These are phyloP conservation scores for Bursaphelenchus mucronatus DNA, from an alignment of 1,140 invertebrate species.

Conservation along the genomic window DNA sequence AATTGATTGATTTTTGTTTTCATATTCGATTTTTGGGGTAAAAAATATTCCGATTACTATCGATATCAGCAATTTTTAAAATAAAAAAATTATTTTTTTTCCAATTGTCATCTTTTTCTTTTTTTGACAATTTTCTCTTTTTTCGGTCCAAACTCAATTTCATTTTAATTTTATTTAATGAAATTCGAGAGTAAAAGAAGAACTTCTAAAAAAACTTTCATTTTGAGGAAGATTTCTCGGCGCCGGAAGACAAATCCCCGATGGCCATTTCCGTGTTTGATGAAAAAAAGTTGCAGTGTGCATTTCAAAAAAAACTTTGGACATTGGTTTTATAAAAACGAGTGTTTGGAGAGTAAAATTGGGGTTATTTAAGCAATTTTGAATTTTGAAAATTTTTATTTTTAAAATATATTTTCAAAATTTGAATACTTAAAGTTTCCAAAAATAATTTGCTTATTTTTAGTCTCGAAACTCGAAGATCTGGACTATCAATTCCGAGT, in stretches of 20 bases:
- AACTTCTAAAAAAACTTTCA: too few relatives aligned
- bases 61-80: too few relatives aligned
- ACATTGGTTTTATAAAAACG: too few relatives aligned
- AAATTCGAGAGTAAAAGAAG: too few relatives aligned
- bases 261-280: not conserved
- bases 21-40: not conserved
- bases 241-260: too few relatives aligned
- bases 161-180: too few relatives aligned
- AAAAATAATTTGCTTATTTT: slow-evolving; percentile 27
- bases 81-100: slow-evolving; percentile 4
- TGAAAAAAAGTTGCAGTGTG: slow-evolving; percentile 1
- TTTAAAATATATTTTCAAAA: too few relatives aligned
- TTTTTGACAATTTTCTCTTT: slow-evolving; percentile 2
- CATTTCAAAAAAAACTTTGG: not conserved
- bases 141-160: not conserved
- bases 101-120: not conserved
- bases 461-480: slow-evolving; percentile 55
- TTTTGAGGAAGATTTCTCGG: too few relatives aligned
- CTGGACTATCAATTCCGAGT: slow-evolving; percentile 57
- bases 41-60: too few relatives aligned
- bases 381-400: too few relatives aligned
- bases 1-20: not conserved
- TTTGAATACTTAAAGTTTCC: not conserved
- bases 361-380: too few relatives aligned
- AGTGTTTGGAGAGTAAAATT: too few relatives aligned